Percentiles rank a stretch among this genome's conserved stretches.
Conservation (phyloP, 2,888 invertebrate species). For the Drosophila quinaria region DNA sequence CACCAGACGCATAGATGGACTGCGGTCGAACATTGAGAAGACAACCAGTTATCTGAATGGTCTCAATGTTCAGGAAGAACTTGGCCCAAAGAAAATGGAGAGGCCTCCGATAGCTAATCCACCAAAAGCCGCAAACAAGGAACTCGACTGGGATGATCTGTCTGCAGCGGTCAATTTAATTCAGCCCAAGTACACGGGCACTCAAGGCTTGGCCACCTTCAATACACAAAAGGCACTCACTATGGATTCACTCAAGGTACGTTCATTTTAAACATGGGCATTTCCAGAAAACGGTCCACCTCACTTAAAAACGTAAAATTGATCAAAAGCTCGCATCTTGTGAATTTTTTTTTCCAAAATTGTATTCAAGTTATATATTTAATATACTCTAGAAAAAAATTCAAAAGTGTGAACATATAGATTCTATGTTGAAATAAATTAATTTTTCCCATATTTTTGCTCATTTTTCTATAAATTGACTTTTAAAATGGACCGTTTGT, state of each 20-base stretch:
- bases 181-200: slow-evolving; percentile 82
- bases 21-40: slow-evolving; percentile 86
- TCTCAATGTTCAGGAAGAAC: slow-evolving; percentile 85
- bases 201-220: slow-evolving; percentile 89
- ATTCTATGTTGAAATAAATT: too few relatives aligned
- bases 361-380: too few relatives aligned
- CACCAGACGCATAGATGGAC: slow-evolving; percentile 85
- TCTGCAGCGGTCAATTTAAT: slow-evolving; percentile 82
- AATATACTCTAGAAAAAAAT: too few relatives aligned
- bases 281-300: too few relatives aligned
- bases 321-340: too few relatives aligned
- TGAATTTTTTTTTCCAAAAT: too few relatives aligned
- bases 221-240: slow-evolving; percentile 90
- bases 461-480: too few relatives aligned
- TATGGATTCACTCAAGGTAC: slow-evolving; percentile 89
- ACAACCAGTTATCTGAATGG: slow-evolving; percentile 87
- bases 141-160: slow-evolving; percentile 82
- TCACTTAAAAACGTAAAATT: too few relatives aligned
- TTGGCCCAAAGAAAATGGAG: neutral
- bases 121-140: slow-evolving; percentile 29
- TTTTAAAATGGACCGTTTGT: too few relatives aligned
- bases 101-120: slow-evolving; percentile 9
- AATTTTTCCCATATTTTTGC: too few relatives aligned
- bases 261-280: too few relatives aligned
- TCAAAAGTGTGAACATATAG: too few relatives aligned